phyloP scores from a whole-genome alignment of 1,140 invertebrate species.

The Saccostrea cuccullata region DNA sequence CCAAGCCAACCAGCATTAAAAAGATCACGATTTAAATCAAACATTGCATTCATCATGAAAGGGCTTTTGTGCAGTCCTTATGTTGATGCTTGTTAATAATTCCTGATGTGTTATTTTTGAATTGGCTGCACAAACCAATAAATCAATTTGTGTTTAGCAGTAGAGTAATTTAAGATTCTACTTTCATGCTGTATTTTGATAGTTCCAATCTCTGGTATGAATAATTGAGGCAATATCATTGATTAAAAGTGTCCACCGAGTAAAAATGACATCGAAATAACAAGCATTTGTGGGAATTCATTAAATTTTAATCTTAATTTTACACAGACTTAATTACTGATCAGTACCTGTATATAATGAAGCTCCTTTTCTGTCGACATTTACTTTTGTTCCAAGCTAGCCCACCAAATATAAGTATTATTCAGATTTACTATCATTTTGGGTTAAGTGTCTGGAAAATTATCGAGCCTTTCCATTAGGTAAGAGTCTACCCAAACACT shows the following conservation, averaged over 20 bases:
- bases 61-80: background rate
- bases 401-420: no score
- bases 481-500: background rate
- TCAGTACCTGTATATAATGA: no score
- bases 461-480: background rate
- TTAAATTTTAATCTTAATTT: background rate
- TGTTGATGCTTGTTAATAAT: background rate
- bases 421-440: no score
- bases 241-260: background rate
- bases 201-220: background rate
- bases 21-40: background rate
- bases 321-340: no score
- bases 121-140: conserved; percentile 7
- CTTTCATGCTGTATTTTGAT: background rate
- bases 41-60: background rate
- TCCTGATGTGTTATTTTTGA: background rate
- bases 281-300: background rate
- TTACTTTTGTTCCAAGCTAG: no score
- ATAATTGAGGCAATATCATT: conserved; percentile 4
- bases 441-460: no score
- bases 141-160: background rate
- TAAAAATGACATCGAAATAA: background rate
- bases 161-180: background rate
- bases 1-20: background rate
- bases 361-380: no score